Conservation (phyloP, 2,888 invertebrate genomes). For the Cabera pusaria region DNA sequence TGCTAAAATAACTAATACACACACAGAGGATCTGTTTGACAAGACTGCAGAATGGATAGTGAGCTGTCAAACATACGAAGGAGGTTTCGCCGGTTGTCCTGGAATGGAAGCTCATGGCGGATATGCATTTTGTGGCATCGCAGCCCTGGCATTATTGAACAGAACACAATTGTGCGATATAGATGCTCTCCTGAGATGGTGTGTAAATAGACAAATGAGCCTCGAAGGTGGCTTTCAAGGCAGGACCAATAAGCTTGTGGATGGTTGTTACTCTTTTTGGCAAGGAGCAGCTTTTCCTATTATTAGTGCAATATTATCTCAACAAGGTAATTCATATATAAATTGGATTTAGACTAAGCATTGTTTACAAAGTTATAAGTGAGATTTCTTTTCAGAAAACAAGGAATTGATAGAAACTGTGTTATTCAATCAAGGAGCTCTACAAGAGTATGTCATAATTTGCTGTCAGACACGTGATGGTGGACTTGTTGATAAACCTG, state of each 20-base stretch:
- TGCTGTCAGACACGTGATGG: constrained; percentile 95
- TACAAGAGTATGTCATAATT: constrained; percentile 97
- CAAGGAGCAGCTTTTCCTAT: constrained; percentile 96
- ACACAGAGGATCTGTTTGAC: constrained; percentile 89
- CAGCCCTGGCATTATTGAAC: constrained; percentile 92
- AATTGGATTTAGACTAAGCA: not conserved
- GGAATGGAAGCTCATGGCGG: constrained; percentile 99
- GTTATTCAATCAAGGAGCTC: constrained; percentile 92
- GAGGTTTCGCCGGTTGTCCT: constrained; percentile 95
- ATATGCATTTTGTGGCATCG: constrained; percentile 99
- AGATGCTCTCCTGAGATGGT: constrained; percentile 92
- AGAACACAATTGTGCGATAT: constrained; percentile 89
- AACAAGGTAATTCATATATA: constrained; percentile 60
- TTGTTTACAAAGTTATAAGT: not conserved
- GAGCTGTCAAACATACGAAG: constrained; percentile 99
- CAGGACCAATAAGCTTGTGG: constrained; percentile 98
- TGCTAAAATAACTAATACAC: constrained; percentile 92
- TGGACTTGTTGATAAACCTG: constrained; percentile 98
- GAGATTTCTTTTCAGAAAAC: constrained; percentile 56
- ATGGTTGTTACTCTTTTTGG: constrained; percentile 99
- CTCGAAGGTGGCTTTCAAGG: constrained; percentile 99
- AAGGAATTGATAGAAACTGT: constrained; percentile 81
- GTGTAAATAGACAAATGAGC: constrained; percentile 94
- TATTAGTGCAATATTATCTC: constrained; percentile 88
- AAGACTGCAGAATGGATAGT: constrained; percentile 96